Evolutionary conservation across 2,888 invertebrate species (phyloP).

Genomic region (Lamproptera curius): DNA sequence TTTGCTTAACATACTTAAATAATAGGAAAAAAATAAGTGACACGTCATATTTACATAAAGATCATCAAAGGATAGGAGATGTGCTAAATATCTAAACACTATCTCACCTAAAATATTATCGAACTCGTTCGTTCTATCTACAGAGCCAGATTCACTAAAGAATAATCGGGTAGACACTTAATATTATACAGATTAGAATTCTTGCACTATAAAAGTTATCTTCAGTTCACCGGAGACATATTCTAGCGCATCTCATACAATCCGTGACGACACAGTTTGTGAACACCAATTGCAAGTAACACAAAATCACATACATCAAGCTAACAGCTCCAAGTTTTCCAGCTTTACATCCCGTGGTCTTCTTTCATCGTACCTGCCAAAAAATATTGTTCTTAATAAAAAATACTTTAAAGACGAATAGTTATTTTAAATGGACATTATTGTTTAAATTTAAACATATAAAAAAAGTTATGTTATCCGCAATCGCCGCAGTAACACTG

Average conservation of each 20-base stretch:
- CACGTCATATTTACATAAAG: conserved; percentile 13
- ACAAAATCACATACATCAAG: conserved; percentile 29
- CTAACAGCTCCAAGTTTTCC: conserved; percentile 30
- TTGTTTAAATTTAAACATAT: no score
- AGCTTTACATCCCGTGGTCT: conserved; percentile 48
- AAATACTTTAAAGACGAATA: no score
- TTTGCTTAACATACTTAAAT: conserved; percentile 13
- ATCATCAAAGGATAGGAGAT: conserved; percentile 3
- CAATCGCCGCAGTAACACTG: no score
- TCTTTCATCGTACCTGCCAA: conserved; percentile 56
- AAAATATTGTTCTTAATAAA: conserved; percentile 25
- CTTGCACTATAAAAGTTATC: conserved; percentile 39
- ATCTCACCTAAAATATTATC: conserved; percentile 10
- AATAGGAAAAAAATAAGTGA: conserved; percentile 5
- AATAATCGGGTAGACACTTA: conserved; percentile 29
- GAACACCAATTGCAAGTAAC: conserved; percentile 27
- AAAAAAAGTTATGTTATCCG: no score
- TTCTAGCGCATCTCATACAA: conserved; percentile 11
- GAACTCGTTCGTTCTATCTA: conserved; percentile 11
- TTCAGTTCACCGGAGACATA: conserved; percentile 22
- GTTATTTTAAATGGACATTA: no score
- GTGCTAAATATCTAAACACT: conserved; percentile 7
- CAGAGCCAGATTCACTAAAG: conserved; percentile 27
- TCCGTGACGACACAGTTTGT: conserved; percentile 4
- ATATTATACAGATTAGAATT: conserved; percentile 33